These are phyloP conservation scores for Anguilla rostrata DNA, from an alignment of 2,113 vertebrate species.

Conservation along the genomic window DNA sequence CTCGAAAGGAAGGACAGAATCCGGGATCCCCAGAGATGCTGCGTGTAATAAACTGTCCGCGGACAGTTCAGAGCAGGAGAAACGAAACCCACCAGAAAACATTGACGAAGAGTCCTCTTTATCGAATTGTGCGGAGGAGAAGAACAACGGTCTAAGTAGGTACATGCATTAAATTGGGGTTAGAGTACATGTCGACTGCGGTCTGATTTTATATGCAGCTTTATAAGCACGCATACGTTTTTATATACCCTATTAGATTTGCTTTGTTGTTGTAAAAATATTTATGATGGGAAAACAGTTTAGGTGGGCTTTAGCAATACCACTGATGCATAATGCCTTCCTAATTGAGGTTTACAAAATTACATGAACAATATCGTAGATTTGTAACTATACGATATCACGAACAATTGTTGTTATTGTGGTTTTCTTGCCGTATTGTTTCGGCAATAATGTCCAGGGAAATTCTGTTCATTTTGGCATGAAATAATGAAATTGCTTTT, in stretches of 20 bases:
- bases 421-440: not conserved
- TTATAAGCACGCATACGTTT: constrained; percentile 98
- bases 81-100: constrained; percentile 71
- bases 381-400: not conserved
- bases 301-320: constrained; percentile 67
- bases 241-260: constrained; percentile 98
- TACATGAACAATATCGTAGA: not conserved
- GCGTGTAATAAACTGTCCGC: constrained; percentile 73
- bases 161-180: constrained; percentile 59
- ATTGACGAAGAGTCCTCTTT: constrained; percentile 78
- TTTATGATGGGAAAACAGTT: constrained; percentile 94
- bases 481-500: not conserved
- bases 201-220: constrained; percentile 86
- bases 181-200: constrained; percentile 72
- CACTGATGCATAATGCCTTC: constrained; percentile 6
- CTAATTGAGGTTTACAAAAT: constrained; percentile 9
- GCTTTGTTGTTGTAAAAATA: constrained; percentile 90
- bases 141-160: constrained; percentile 87
- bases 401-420: not conserved
- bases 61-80: constrained; percentile 74
- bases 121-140: constrained; percentile 85
- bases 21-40: constrained; percentile 62
- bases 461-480: not conserved
- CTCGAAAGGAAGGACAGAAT: constrained; percentile 78
- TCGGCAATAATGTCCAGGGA: not conserved